These are phyloP conservation scores for Zalophus californianus DNA, from an alignment of 2,797 vertebrate genomes.

Conservation along the genomic window DNA sequence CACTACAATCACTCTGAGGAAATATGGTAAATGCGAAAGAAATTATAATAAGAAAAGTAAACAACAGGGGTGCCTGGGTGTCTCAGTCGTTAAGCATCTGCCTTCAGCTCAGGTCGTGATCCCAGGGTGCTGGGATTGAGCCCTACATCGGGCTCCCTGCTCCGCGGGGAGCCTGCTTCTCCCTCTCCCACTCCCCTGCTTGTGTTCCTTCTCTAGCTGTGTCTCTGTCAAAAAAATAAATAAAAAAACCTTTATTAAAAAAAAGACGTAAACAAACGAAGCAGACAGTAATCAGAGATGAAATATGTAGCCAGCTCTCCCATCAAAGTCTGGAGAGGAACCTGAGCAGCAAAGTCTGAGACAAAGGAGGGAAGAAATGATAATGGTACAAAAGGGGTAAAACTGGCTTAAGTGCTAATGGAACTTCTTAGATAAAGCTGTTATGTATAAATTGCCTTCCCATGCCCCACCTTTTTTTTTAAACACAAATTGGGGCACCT, in stretches of 20 bases:
- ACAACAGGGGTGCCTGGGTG: background rate
- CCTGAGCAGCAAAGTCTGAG: background rate
- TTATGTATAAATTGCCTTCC: background rate
- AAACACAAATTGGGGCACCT: background rate
- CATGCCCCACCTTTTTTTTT: background rate
- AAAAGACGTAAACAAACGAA: background rate
- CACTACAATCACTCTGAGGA: background rate
- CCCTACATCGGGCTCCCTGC: too few species aligned
- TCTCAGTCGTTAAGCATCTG: too few species aligned
- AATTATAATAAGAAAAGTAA: background rate
- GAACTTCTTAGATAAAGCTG: background rate
- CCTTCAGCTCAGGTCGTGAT: too few species aligned
- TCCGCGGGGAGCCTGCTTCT: too few species aligned
- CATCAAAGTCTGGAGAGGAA: background rate
- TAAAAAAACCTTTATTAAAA: too few species aligned
- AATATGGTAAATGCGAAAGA: background rate
- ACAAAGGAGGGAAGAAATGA: slow-evolving; percentile 4
- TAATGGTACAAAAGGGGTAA: background rate
- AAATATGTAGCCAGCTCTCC: background rate
- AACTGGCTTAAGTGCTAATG: background rate
- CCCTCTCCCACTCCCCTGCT: too few species aligned
- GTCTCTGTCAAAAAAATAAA: too few species aligned
- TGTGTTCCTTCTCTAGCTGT: too few species aligned
- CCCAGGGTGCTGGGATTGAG: too few species aligned
- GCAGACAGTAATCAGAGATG: background rate